Evolutionary conservation across 2,797 vertebrate species (phyloP), one percentile per base, ranked within the genome.

Genomic region (Tamandua tetradactyla): DNA sequence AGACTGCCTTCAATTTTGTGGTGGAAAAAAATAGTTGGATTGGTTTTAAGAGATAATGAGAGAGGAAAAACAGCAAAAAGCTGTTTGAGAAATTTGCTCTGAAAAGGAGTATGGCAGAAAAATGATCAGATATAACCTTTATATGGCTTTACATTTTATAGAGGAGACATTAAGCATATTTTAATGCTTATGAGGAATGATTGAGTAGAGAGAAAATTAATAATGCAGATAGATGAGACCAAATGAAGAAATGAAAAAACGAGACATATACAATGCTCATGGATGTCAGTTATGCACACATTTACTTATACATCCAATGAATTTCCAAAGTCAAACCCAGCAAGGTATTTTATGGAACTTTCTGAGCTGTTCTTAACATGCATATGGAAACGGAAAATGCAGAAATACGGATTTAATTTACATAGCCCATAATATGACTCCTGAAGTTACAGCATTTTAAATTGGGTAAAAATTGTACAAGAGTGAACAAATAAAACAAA

Each of bases 61-160:
- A 89, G 35, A 3, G 57, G 61, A 59, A 9, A 55, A 69, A 66
- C 5, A 30, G 18, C 13, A 27, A 17, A 85, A 85, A 47, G 47
- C 66, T 64, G 49, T 42, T n/a, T 78, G n/a, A 94, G 62, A 87
- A 83, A 68, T 27, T 79, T 93, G 42, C 32, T 52, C 90, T 42
- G 27, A 74, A 75, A 18, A 93, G n/a, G 37, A 78, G 37, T 35
- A 74, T 47, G 37, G 17, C n/a, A 79, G 3, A 32, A 64, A 30
- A n/a, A 22, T 23, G 1, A 66, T 17, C 25, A 22, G 37, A 18
- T 62, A 32, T 22, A 64, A 10, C 5, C 12, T 91, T 3, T 52
- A 55, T 64, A 42, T 32, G 8, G 1, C n/a, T 83, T 72, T 47
- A 32, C 35, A 27, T 74, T 86, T 68, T 18, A 83, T 20, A 25